These are phyloP conservation scores for Rhorus exstirpatorius DNA, from an alignment of 2,888 invertebrate species.

Conservation along the genomic window DNA sequence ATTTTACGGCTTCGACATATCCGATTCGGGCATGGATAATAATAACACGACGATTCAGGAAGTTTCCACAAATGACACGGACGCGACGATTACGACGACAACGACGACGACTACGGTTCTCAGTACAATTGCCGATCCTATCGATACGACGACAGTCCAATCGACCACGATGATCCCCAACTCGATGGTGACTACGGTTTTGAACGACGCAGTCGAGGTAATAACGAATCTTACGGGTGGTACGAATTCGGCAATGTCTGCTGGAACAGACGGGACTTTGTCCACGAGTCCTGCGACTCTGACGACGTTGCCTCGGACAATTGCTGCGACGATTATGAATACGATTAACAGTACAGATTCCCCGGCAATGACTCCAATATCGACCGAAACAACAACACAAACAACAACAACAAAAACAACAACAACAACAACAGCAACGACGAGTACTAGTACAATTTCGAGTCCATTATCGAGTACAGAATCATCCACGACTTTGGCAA, in stretches of 20 bases:
- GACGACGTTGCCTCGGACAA: constrained; percentile 51
- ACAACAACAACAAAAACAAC: too few species aligned
- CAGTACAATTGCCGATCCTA: constrained; percentile 38
- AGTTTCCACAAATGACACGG: constrained; percentile 42
- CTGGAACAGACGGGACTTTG: constrained; percentile 26
- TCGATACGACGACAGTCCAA: neutral
- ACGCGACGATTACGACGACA: constrained; percentile 79
- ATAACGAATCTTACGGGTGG: constrained; percentile 41
- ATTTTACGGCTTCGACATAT: constrained; percentile 93
- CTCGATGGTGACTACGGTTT: neutral
- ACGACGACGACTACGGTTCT: constrained; percentile 41
- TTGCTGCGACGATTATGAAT: constrained; percentile 52
- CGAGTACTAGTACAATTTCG: constrained; percentile 23
- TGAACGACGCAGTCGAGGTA: constrained; percentile 45
- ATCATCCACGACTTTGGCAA: constrained; percentile 28
- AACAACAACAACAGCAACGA: constrained; percentile 63
- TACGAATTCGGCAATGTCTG: constrained; percentile 48
- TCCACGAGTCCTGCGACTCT: constrained; percentile 53
- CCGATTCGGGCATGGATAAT: constrained; percentile 74
- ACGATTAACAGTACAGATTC: constrained; percentile 61
- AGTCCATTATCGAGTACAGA: constrained; percentile 12
- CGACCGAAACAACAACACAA: constrained; percentile 47
- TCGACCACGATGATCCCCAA: constrained; percentile 28
- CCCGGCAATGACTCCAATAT: constrained; percentile 68
- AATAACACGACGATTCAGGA: constrained; percentile 37